Evolutionary conservation across 2,888 invertebrate genomes (phyloP).

Genomic region (Mantis religiosa): DNA sequence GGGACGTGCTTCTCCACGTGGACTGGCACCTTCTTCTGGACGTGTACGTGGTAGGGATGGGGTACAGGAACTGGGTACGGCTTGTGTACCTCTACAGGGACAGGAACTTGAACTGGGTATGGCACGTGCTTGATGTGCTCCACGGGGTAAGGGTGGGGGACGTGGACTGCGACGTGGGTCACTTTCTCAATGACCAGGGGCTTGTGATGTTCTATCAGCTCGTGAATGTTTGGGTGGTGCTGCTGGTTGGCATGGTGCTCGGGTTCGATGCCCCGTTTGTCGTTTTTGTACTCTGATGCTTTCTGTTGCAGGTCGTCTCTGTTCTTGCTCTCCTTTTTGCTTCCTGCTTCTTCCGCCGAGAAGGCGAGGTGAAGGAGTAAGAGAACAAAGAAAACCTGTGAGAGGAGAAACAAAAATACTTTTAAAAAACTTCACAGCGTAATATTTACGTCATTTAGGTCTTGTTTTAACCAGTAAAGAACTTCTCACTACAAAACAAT

Average conservation of each 20-base stretch:
- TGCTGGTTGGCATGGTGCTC: not conserved
- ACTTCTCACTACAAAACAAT: no score
- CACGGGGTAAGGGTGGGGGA: constrained; percentile 43
- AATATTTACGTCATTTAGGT: no score
- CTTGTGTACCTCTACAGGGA: constrained; percentile 56
- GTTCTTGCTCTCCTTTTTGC: not conserved
- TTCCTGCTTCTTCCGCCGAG: not conserved
- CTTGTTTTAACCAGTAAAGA: no score
- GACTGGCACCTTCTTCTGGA: constrained; percentile 41
- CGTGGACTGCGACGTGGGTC: constrained; percentile 15
- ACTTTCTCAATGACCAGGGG: constrained; percentile 24
- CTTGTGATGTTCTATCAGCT: constrained; percentile 8
- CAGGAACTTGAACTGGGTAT: constrained; percentile 44
- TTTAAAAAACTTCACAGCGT: not conserved
- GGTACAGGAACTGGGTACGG: constrained; percentile 61
- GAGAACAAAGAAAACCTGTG: not conserved
- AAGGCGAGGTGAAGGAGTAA: not conserved
- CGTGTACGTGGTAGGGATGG: constrained; percentile 28
- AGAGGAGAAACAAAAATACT: not conserved
- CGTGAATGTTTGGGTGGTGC: not conserved
- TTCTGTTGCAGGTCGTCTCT: not conserved
- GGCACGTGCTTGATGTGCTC: constrained; percentile 40
- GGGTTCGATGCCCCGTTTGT: not conserved
- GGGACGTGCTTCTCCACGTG: constrained; percentile 40
- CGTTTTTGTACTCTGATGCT: not conserved